phyloP scores from a whole-genome alignment of 2,888 invertebrate genomes.

The Drosophila kanekoi region DNA sequence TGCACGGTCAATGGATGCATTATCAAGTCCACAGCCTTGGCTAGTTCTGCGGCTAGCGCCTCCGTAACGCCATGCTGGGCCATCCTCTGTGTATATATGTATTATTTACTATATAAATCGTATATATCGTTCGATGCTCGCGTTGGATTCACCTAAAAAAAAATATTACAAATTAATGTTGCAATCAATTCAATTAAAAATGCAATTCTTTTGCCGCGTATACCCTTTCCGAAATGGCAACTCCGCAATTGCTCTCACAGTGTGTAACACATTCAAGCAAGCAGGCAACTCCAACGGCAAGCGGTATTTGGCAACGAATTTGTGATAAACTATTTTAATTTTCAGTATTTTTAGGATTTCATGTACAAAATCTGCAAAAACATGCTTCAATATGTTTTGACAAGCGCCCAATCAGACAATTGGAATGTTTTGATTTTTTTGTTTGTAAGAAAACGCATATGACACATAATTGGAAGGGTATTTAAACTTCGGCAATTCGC shows the following conservation, averaged over 20 bases:
- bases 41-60: constrained; percentile 89
- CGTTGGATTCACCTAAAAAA: not conserved
- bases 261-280: not conserved
- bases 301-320: no score
- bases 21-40: constrained; percentile 92
- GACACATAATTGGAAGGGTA: not conserved
- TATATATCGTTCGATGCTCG: not conserved
- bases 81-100: constrained; percentile 47
- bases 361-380: no score
- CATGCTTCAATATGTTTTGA: no score
- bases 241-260: not conserved
- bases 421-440: no score
- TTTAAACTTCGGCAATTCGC: not conserved
- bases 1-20: constrained; percentile 92
- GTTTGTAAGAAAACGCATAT: no score
- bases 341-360: no score
- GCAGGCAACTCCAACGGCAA: no score
- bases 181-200: constrained; percentile 25
- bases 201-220: constrained; percentile 9
- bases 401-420: no score
- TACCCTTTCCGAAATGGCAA: not conserved
- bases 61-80: constrained; percentile 82
- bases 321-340: no score
- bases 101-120: not conserved
- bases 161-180: constrained; percentile 12